These are phyloP conservation scores for Sylvicapra grimmia DNA, from an alignment of 2,113 vertebrate genomes.

Conservation along the genomic window DNA sequence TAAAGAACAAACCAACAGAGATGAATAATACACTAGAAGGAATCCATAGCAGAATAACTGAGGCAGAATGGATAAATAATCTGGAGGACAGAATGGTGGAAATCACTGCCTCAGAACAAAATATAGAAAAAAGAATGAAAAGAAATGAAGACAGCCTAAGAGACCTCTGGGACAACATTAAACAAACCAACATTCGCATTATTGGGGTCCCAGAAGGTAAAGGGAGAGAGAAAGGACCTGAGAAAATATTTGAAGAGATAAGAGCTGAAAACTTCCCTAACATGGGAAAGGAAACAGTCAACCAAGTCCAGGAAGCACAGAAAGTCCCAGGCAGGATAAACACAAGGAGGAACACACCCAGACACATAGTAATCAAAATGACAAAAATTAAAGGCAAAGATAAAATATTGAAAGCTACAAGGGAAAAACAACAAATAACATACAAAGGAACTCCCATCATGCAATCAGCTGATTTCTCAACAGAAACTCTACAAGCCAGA, in stretches of 20 bases:
- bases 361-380: not conserved
- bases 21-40: not conserved
- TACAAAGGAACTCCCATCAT: not conserved
- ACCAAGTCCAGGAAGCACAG: not conserved
- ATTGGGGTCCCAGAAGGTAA: not conserved
- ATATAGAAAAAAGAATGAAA: not conserved
- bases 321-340: not conserved
- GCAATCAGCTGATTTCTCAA: not conserved
- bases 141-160: not conserved
- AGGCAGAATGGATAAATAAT: not conserved
- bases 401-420: not conserved
- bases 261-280: not conserved
- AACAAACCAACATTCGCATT: not conserved
- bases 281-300: not conserved
- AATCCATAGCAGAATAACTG: not conserved
- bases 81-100: not conserved
- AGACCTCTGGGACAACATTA: not conserved
- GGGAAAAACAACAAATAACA: not conserved
- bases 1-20: not conserved
- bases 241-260: not conserved
- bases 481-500: not conserved
- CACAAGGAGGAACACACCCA: not conserved
- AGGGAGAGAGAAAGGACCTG: not conserved
- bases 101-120: not conserved
- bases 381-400: not conserved